These are phyloP conservation scores for Chlorodrepanis virens DNA, from an alignment of 2,113 vertebrate genomes.

Conservation along the genomic window DNA sequence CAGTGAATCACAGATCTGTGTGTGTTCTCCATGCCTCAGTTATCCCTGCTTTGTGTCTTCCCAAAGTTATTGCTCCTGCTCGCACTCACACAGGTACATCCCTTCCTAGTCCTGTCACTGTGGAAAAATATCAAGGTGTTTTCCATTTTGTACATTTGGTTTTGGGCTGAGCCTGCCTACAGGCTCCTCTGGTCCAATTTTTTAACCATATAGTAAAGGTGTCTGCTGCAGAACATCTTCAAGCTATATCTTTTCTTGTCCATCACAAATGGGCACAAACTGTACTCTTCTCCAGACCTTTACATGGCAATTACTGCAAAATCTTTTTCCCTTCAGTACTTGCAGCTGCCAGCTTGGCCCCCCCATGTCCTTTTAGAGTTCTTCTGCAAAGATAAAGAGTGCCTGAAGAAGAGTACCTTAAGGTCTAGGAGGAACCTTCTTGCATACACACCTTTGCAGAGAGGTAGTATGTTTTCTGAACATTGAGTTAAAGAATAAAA, in stretches of 20 bases:
- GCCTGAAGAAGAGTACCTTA: not conserved
- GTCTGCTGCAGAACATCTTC: not conserved
- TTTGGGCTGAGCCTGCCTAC: not conserved
- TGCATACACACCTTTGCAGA: not conserved
- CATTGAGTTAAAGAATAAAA: not conserved
- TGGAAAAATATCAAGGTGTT: not conserved
- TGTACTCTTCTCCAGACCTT: not conserved
- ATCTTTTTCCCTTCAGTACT: not conserved
- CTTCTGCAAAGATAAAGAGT: not conserved
- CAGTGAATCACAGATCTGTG: not conserved
- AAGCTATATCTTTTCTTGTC: not conserved
- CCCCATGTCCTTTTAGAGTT: not conserved
- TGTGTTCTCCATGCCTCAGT: not conserved
- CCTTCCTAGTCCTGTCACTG: not conserved
- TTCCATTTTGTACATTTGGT: not conserved
- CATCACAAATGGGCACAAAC: not conserved
- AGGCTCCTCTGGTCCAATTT: not conserved
- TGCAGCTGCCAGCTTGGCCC: not conserved
- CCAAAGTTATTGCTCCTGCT: not conserved
- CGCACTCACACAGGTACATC: not conserved
- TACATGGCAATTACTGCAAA: not conserved
- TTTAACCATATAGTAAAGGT: not conserved
- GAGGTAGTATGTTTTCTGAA: not conserved
- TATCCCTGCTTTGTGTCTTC: not conserved
- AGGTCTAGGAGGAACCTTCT: not conserved